Base-by-base conservation (phyloP, 2,113 vertebrate genomes). In the Anhinga rufa region DNA sequence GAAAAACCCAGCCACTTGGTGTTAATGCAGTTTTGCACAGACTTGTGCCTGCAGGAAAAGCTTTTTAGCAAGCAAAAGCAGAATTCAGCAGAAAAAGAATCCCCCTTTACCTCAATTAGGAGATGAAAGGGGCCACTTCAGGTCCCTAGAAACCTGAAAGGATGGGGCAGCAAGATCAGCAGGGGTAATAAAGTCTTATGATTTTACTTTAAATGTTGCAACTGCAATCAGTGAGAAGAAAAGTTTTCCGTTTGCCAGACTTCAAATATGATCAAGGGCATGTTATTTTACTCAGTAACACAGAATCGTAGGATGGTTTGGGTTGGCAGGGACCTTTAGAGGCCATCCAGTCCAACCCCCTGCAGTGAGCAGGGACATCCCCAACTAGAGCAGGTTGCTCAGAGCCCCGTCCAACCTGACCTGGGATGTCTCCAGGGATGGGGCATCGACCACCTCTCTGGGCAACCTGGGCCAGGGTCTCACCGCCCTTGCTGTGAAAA, bases 1-100 rank as follows among this genome's bases (percentile, higher is more conserved):
- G 87, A 86, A 88, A 93, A 95, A 72, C 38, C 80, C 44, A 88
- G 92, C 90, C 80, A 89, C 93, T 95, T 86, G 74, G 84, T 62
- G 55, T 96, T 97, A 97, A 97, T 55, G 44, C 91, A 86, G 68
- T 34, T 62, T 46, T 94, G 92, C 91, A 90, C 31, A 40, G 71
- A 55, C 17, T 84, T 72, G 92, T 88, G 97, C 97, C 97, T 90
- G 79, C 90, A 97, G 97, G 92, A 96, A 93, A 78, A 96, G 55
- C 89, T 95, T 97, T 95, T 86, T 69, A 96, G 83, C 62, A 78
- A 94, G 87, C 31, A 94, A 95, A 96, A 92, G 44, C 44, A 86
- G 65, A 93, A 95, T 75, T 97, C 95, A 95, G 92, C 96, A 97
- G 84, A 97, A 98, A 96, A 76, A 93, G 90, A 3, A 82, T 80